Conservation (phyloP, 2,888 invertebrate genomes). For the Orthosia gracilis region DNA sequence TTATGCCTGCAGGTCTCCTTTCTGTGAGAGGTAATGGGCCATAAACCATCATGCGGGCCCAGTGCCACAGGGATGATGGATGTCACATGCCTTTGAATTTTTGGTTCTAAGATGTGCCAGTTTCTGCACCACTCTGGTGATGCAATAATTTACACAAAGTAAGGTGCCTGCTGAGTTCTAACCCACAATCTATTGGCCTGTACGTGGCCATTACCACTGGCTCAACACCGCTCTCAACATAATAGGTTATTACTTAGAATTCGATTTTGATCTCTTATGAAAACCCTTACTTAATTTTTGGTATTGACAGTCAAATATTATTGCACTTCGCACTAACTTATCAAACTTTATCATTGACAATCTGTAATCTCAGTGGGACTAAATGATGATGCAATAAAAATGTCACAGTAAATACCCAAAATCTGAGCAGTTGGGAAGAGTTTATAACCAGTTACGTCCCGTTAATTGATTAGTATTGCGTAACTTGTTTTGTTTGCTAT, state of each 20-base stretch:
- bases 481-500: not conserved
- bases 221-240: no score
- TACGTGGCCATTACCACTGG: no score
- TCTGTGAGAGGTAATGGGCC: no score
- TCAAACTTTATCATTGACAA: slow-evolving; percentile 25
- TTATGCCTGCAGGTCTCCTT: no score
- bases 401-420: not conserved
- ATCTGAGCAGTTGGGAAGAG: not conserved
- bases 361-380: slow-evolving; percentile 27
- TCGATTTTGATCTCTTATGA: not conserved
- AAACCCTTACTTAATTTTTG: not conserved
- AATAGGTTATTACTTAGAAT: not conserved
- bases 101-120: no score
- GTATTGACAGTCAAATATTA: slow-evolving; percentile 4
- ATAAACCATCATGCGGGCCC: no score
- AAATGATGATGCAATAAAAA: slow-evolving; percentile 50
- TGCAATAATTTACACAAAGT: no score
- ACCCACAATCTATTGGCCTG: no score
- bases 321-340: slow-evolving; percentile 27
- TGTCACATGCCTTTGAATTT: no score
- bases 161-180: no score
- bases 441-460: not conserved
- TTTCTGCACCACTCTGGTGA: no score
- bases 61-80: no score
- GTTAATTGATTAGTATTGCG: not conserved